phyloP scores from a whole-genome alignment of 2,888 invertebrate genomes.

The Elegia similella region DNA sequence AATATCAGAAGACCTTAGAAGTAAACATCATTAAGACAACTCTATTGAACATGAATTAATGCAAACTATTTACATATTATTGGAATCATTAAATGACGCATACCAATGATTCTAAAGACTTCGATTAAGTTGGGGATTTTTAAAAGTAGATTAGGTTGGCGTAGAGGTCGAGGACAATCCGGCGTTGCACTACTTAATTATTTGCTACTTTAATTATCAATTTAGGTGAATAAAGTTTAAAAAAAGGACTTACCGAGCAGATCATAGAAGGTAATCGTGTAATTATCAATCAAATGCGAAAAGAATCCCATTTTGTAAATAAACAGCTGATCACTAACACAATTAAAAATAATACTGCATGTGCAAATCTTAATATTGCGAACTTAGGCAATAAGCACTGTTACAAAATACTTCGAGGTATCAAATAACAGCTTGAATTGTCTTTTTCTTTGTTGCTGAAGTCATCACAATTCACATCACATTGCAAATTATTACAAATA shows the following conservation, averaged over 20 bases:
- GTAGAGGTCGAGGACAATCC: background rate
- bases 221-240: constrained; percentile 11
- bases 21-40: constrained; percentile 2
- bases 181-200: background rate
- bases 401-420: constrained; percentile 29
- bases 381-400: background rate
- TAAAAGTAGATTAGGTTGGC: background rate
- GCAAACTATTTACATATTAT: background rate
- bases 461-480: background rate
- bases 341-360: constrained; percentile 18
- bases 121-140: background rate
- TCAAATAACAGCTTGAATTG: constrained; percentile 41
- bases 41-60: background rate
- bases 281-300: constrained; percentile 62
- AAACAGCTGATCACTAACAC: constrained; percentile 36
- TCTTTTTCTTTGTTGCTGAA: constrained; percentile 30
- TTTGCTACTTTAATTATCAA: background rate
- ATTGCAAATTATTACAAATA: background rate
- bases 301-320: constrained; percentile 56
- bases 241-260: constrained; percentile 62
- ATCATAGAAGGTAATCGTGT: constrained; percentile 65
- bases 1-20: background rate
- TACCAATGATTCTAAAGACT: background rate
- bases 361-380: constrained; percentile 4
- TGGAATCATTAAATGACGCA: constrained; percentile 5